Evolutionary conservation across 2,888 invertebrate species (phyloP).

Genomic region (Mantis religiosa): DNA sequence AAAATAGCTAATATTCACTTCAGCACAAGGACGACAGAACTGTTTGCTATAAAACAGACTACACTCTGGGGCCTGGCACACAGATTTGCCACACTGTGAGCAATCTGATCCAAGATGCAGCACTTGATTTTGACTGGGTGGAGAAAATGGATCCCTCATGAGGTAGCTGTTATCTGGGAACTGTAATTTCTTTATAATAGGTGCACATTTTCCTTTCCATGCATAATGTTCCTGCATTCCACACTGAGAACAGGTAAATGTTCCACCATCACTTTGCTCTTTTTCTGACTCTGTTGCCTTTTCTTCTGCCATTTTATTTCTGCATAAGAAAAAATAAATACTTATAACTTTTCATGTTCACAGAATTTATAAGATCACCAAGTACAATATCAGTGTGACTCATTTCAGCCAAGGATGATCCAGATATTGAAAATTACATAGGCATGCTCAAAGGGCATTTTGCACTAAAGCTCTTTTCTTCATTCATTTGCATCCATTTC

Average conservation of each 20-base stretch:
- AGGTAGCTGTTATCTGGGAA: constrained; percentile 72
- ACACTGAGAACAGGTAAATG: constrained; percentile 65
- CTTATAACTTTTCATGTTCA: background rate
- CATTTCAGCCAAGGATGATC: background rate
- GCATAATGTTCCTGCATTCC: constrained; percentile 64
- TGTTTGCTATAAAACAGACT: constrained; percentile 74
- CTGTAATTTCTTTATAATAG: constrained; percentile 63
- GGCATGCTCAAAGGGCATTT: too few species aligned
- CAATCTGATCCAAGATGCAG: constrained; percentile 76
- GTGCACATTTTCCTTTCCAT: constrained; percentile 71
- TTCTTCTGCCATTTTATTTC: constrained; percentile 6
- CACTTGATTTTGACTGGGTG: constrained; percentile 69
- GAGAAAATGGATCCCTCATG: constrained; percentile 80
- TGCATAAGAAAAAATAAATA: background rate
- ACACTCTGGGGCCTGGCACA: constrained; percentile 71
- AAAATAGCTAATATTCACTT: constrained; percentile 54
- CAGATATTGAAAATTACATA: too few species aligned
- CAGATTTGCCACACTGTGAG: constrained; percentile 58
- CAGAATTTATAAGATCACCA: background rate
- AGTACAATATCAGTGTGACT: background rate
- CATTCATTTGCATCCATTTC: too few species aligned
- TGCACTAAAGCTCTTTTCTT: too few species aligned
- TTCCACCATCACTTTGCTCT: constrained; percentile 37
- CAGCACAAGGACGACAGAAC: constrained; percentile 70
- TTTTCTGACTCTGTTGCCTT: constrained; percentile 13